Percentiles rank a stretch among this genome's conserved stretches.
phyloP scores from a whole-genome alignment of 2,113 vertebrate genomes.

The Dipodomys stephensi region DNA sequence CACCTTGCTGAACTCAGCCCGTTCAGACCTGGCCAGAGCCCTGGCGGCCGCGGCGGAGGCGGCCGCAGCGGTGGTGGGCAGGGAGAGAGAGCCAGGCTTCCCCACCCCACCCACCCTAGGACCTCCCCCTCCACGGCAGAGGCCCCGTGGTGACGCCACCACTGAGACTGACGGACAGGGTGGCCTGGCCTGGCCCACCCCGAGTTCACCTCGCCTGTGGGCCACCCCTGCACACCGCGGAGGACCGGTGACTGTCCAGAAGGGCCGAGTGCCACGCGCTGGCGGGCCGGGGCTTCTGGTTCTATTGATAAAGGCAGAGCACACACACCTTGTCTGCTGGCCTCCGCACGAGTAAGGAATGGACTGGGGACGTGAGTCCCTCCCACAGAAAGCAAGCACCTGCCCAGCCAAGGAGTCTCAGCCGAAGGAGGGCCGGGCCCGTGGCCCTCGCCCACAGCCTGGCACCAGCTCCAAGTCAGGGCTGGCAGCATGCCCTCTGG shows the following conservation, averaged over 20 bases:
- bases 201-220: too few relatives aligned
- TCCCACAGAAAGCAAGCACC: not conserved
- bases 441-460: not conserved
- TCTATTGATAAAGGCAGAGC: not conserved
- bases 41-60: too few relatives aligned
- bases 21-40: too few relatives aligned
- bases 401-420: not conserved
- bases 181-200: not conserved
- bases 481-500: not conserved
- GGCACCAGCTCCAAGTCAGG: not conserved
- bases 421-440: not conserved
- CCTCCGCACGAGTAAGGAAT: not conserved
- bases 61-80: not conserved
- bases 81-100: too few relatives aligned
- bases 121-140: not conserved
- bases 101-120: not conserved
- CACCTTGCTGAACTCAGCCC: not conserved
- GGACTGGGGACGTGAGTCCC: too few relatives aligned
- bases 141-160: not conserved
- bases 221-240: too few relatives aligned
- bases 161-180: not conserved
- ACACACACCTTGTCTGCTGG: too few relatives aligned
- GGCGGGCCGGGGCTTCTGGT: not conserved
- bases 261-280: too few relatives aligned
- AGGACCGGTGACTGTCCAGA: not conserved